Evolutionary conservation across 2,113 vertebrate species (phyloP).

Genomic region (Shinisaurus crocodilurus): DNA sequence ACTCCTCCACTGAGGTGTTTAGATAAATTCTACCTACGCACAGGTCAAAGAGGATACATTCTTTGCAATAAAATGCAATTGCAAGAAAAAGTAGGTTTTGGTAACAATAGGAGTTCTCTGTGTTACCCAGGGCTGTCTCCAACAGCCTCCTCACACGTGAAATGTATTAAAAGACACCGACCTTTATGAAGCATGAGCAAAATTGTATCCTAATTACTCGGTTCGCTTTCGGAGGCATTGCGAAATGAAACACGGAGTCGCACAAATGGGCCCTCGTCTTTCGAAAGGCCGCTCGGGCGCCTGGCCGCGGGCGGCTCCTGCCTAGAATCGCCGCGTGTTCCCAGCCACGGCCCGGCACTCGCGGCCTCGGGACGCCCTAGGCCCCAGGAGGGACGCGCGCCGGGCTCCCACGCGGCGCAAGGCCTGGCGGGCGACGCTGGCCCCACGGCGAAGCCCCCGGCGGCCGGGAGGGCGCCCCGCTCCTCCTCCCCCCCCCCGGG

Average conservation of each 20-base stretch:
- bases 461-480: too few species aligned
- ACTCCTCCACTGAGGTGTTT: background rate
- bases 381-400: too few species aligned
- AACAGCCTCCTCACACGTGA: slow-evolving; percentile 55
- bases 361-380: too few species aligned
- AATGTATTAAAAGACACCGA: slow-evolving; percentile 62
- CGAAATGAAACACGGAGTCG: slow-evolving; percentile 69
- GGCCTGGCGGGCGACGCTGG: too few species aligned
- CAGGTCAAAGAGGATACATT: slow-evolving; percentile 63
- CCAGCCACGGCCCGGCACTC: too few species aligned
- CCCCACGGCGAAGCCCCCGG: too few species aligned
- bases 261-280: slow-evolving; percentile 68
- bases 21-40: background rate
- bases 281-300: slow-evolving; percentile 25
- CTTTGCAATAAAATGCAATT: slow-evolving; percentile 49
- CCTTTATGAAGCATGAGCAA: slow-evolving; percentile 64
- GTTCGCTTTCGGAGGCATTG: slow-evolving; percentile 56
- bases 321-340: slow-evolving; percentile 15
- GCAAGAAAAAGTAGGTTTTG: slow-evolving; percentile 12
- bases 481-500: too few species aligned
- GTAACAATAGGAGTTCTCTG: slow-evolving; percentile 62
- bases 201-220: slow-evolving; percentile 61
- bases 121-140: slow-evolving; percentile 60
- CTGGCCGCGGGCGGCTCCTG: slow-evolving; percentile 64
- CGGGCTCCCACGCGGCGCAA: too few species aligned